Conservation (phyloP, 2,888 invertebrate genomes). For the Papilio protenor region DNA sequence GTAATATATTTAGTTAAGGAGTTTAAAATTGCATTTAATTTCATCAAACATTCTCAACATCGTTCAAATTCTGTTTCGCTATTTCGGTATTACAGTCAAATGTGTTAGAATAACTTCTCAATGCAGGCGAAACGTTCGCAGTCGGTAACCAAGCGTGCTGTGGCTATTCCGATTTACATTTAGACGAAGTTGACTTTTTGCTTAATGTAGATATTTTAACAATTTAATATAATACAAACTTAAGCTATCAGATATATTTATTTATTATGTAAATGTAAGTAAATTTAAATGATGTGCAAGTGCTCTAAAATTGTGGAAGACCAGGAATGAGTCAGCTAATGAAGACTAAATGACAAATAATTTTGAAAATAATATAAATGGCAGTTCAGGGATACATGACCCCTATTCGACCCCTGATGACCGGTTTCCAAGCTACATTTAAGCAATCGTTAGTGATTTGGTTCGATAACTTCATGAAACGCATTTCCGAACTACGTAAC, state of each 20-base stretch:
- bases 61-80: slow-evolving; percentile 19
- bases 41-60: slow-evolving; percentile 13
- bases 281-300: no score
- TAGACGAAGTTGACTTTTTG: slow-evolving; percentile 26
- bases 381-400: no score
- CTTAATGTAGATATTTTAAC: neutral
- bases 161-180: slow-evolving; percentile 32
- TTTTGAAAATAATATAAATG: no score
- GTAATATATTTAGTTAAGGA: neutral
- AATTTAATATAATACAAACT: neutral
- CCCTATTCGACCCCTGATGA: no score
- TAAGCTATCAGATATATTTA: neutral
- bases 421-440: no score
- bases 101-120: slow-evolving; percentile 29
- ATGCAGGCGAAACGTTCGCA: slow-evolving; percentile 35
- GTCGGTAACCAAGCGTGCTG: slow-evolving; percentile 15
- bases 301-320: no score
- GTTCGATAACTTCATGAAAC: no score
- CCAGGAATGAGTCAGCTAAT: no score
- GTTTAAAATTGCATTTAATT: neutral
- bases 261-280: no score
- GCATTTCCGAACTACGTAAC: no score
- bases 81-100: slow-evolving; percentile 35
- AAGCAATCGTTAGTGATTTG: no score
- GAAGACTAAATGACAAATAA: no score